Percentiles rank a stretch among this genome's conserved stretches.
Conservation (phyloP, 2,797 vertebrate species). For the Esox masquinongy region DNA sequence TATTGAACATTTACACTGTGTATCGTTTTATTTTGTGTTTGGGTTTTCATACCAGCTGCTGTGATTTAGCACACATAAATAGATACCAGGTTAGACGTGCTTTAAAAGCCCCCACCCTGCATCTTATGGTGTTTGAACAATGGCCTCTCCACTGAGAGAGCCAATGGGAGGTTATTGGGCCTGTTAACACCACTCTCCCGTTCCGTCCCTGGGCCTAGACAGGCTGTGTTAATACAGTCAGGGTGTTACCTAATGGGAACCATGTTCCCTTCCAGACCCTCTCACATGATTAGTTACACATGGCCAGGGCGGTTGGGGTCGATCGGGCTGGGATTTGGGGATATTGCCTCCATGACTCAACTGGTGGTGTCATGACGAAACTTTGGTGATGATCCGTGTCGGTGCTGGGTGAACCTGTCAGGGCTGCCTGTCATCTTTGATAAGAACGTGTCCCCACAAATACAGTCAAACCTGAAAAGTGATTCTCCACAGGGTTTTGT, state of each 20-base stretch:
- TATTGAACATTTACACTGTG: neutral
- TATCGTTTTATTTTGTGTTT: neutral
- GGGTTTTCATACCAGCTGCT: neutral
- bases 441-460: no score
- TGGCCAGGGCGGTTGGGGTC: neutral
- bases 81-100: neutral
- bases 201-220: constrained; percentile 37
- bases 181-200: constrained; percentile 39
- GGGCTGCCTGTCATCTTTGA: neutral
- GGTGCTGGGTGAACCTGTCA: neutral
- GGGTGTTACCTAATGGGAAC: constrained; percentile 52
- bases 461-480: no score
- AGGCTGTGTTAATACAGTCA: constrained; percentile 23
- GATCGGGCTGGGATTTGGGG: neutral
- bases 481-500: no score
- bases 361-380: neutral
- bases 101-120: constrained; percentile 24
- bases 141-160: neutral
- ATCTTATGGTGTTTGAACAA: constrained; percentile 23
- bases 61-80: neutral
- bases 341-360: neutral
- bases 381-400: neutral
- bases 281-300: constrained; percentile 3
- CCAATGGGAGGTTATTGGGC: constrained; percentile 43
- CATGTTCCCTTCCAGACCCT: constrained; percentile 11